Base-by-base conservation (phyloP, 1,140 invertebrate genomes). In the Lepidurus arcticus region DNA sequence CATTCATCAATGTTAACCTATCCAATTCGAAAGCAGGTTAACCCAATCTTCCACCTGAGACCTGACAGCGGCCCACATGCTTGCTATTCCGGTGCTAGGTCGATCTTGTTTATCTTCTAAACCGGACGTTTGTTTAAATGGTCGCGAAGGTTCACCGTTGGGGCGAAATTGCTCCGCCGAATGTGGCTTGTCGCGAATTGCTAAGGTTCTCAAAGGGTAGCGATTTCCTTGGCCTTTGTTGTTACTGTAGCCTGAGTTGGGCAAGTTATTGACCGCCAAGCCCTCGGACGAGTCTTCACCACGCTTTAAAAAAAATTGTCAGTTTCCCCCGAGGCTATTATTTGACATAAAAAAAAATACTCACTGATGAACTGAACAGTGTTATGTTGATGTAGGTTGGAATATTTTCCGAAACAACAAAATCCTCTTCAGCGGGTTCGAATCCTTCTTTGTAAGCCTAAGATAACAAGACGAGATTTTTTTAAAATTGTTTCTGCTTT, bases 351-450 rank as follows among this genome's bases (percentile, higher is more conserved):
- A 76, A 42, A 9, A 9, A 44, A 42, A 42, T n/a, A 45, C 43
- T 65, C 13, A 75, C 74, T 7, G 74, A 75, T 24, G 43, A 42
- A 13, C 47, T 74, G 78, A 74, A 78, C 80, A 96, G 84, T 7
- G 94, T 95, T 24, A 96, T 89, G 85, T 95, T 95, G 44, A 95
- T 86, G 65, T 92, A 85, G 3, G 93, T 95, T 9, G 94, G 93
- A 85, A 94, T 92, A 81, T 91, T 89, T 45, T 94, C 92, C n/a
- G 92, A 90, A 6, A 96, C 92, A 84, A 92, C 90, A 84, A 96
- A 94, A 83, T 95, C 92, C 43, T 94, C 86, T 84, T 95, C 93
- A 80, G 90, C 88, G 0, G 93, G 93, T 65, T 91, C 86, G 83
- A 90, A 95, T 42, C 93, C 93, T 81, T 94, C 93, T 42, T 92